These are phyloP conservation scores for Drosophila elegans DNA, from an alignment of 1,140 invertebrate species.

Conservation along the genomic window DNA sequence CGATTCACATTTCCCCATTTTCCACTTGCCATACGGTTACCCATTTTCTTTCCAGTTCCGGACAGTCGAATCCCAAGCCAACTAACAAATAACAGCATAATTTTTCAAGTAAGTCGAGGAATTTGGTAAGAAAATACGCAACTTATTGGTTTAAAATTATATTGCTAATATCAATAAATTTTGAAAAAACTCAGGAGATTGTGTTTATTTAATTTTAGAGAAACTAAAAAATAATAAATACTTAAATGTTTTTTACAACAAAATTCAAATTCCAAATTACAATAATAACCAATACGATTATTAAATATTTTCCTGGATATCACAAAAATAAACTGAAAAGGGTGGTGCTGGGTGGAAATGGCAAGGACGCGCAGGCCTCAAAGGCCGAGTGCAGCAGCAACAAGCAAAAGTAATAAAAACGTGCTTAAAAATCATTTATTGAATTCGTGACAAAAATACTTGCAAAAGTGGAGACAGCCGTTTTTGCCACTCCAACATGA, in stretches of 20 bases:
- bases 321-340: background rate
- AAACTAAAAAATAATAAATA: too few species aligned
- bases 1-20: constrained; percentile 3
- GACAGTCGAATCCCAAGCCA: constrained; percentile 2
- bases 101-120: constrained; percentile 1
- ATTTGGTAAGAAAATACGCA: background rate
- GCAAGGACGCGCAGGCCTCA: constrained; percentile 14
- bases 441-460: constrained; percentile 81
- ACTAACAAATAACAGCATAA: constrained; percentile 23
- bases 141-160: background rate
- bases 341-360: background rate
- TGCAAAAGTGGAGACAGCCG: background rate
- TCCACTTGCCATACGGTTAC: background rate
- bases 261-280: too few species aligned
- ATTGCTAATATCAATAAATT: too few species aligned
- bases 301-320: too few species aligned
- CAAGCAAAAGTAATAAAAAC: constrained; percentile 77
- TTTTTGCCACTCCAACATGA: background rate
- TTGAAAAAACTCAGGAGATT: too few species aligned
- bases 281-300: too few species aligned
- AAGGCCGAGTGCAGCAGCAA: constrained; percentile 39
- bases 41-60: constrained; percentile 11
- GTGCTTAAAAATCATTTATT: constrained; percentile 82
- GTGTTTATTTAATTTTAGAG: too few species aligned
- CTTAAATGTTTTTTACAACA: too few species aligned